Base-by-base conservation (phyloP, 2,797 vertebrate species). In the Remorina albescens region DNA sequence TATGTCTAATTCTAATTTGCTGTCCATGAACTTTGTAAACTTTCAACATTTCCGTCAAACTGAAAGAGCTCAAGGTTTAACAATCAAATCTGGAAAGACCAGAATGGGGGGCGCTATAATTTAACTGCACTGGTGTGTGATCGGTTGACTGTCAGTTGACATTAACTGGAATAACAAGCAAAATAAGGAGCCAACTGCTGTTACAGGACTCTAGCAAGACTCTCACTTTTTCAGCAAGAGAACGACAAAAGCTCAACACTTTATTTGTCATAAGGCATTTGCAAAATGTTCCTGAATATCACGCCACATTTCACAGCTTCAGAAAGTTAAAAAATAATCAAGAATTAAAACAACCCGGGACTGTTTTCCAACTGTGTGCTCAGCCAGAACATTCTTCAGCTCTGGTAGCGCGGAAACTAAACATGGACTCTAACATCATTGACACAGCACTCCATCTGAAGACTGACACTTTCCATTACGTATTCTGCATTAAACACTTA, bases 271-370 rank as follows among this genome's bases (percentile, higher is more conserved):
- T 10, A 11, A 19, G 7, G 37, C 32, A 41, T 32, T 36, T 15
- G 63, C 30, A 54, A 67, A 60, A 67, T 71, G 53, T 66, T 53
- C 9, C 59, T 51, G 5, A 32, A 18, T 26, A 68, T 62, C 62
- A 63, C 42, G 26, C 59, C 19, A 37, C 58, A 70, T 30, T 2
- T 42, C 16, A 18, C 6, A 18, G 63, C 72, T 19, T 19, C 8
- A 49, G n/a, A 41, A 10, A 46, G 42, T 60, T 21, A 64, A 64
- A 80, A n/a, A 61, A 77, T 55, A n/a, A n/a, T 72, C 59, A 58
- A 67, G 50, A 67, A 75, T 74, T 57, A 55, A 81, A 68, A 84
- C 64, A 87, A 71, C 13, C 28, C 39, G 41, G 80, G 74, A 71
- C 79, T 72, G 76, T 77, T 80, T 78, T 55, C 47, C 37, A 47